Evolutionary conservation across 2,888 invertebrate genomes (phyloP).

Genomic region (Pheosia tremula): DNA sequence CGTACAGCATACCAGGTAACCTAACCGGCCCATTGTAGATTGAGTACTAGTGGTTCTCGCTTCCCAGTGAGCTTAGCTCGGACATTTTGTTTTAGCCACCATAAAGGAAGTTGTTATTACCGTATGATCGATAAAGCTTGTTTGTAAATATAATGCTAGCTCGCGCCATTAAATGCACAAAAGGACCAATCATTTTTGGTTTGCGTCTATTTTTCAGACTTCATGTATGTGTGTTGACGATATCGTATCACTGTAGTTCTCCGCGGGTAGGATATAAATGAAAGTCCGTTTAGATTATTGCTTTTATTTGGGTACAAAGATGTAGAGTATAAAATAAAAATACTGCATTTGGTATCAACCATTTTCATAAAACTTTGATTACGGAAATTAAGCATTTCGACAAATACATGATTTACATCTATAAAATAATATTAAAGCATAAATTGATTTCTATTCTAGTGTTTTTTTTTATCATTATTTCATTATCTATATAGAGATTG

Average conservation of each 20-base stretch:
- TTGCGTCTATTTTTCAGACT: slow-evolving; percentile 14
- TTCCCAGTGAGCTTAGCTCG: slow-evolving; percentile 18
- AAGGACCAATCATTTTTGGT: slow-evolving; percentile 29
- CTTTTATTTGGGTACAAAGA: slow-evolving; percentile 83
- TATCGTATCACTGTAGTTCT: neutral
- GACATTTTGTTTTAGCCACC: slow-evolving; percentile 27
- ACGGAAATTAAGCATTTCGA: slow-evolving; percentile 82
- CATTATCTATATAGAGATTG: slow-evolving; percentile 80
- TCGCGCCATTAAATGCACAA: slow-evolving; percentile 34
- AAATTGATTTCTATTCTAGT: slow-evolving; percentile 73
- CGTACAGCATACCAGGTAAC: slow-evolving; percentile 41
- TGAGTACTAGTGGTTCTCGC: slow-evolving; percentile 22
- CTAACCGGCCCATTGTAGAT: slow-evolving; percentile 49
- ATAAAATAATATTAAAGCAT: slow-evolving; percentile 81
- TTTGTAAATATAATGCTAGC: slow-evolving; percentile 59
- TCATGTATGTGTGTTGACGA: neutral
- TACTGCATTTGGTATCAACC: slow-evolving; percentile 84
- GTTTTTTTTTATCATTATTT: slow-evolving; percentile 52
- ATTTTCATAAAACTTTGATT: slow-evolving; percentile 78
- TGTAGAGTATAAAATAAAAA: slow-evolving; percentile 83
- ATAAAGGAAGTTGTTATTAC: slow-evolving; percentile 49
- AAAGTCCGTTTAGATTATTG: slow-evolving; percentile 61
- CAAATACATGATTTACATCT: slow-evolving; percentile 79
- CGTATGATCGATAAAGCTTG: slow-evolving; percentile 53
- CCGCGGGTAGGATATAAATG: neutral